Base-by-base conservation (phyloP, 2,113 vertebrate species). In the Lepus europaeus region DNA sequence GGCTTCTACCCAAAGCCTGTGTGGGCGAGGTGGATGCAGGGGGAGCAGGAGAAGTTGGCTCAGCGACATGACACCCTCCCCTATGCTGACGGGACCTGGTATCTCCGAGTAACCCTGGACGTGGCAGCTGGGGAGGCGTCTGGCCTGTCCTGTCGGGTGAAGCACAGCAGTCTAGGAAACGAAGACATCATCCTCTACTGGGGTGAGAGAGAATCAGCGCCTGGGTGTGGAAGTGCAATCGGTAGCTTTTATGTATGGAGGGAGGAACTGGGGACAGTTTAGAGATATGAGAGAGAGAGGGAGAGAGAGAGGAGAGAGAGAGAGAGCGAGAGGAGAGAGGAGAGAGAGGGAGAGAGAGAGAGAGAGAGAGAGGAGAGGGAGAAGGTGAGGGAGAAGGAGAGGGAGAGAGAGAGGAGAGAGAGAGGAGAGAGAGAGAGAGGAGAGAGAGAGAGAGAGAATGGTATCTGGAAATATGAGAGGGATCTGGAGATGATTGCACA, bases 151-250 rank as follows among this genome's bases (percentile, higher is more conserved):
- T 96, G 91, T 31, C 4, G 25, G 3, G 80, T 95, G 45, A 93
- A n/a, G 36, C 94, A 95, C 63, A 94, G 85, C 81, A 94, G 96
- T 10, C 45, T 96, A 0, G 92, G 92, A 16, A 45, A 33, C 11
- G 79, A 59, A 33, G 94, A 92, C 80, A 56, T 95, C 23, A 0
- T 94, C 69, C 53, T 79, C 14, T 22, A 80, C 39, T 95, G 94
- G 88, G 88, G 85, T 95, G 36, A 94, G 92, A 45, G 78, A 20
- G 23, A 7, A 36, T 8, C 1, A 11, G 61, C 13, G 0, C 5
- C 70, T 2, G 61, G 3, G 0, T 29, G 19, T 33, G 61, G 36
- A 70, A 4, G 1, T 53, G 59, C 33, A 23, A 59, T 1, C 6
- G 11, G 2, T 25, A 2, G 23, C 56, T 29, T 70, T 70, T 17